A percentile compares a stretch with the other conserved stretches of the same genome.
These are phyloP conservation scores for Xenus cinereus DNA, from an alignment of 2,113 vertebrate species.

Conservation along the genomic window DNA sequence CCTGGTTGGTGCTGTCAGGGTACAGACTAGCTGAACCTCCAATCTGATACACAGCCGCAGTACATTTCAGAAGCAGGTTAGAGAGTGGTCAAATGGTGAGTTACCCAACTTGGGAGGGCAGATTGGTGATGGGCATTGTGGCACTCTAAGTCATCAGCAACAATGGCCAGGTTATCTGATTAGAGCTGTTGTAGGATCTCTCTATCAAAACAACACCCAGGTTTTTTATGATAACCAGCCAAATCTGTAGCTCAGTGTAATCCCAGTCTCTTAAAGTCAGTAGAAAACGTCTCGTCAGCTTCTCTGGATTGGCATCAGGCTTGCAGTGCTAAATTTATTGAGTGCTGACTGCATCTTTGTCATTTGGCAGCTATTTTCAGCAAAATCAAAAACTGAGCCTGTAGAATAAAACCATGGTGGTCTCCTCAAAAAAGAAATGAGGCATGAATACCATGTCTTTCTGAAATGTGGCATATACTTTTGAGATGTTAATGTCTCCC, in stretches of 20 bases:
- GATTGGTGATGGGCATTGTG: background rate
- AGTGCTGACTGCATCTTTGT: background rate
- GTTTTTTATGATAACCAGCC: background rate
- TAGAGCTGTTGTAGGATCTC: background rate
- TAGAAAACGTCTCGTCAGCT: background rate
- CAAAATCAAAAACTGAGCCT: background rate
- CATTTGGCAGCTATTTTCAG: background rate
- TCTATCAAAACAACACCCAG: background rate
- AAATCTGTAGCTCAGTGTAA: background rate
- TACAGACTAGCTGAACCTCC: background rate
- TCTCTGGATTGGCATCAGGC: background rate
- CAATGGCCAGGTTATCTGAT: background rate
- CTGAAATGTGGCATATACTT: background rate
- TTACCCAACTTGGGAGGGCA: background rate
- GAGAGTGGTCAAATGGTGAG: background rate
- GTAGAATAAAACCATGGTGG: background rate
- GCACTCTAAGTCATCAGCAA: background rate
- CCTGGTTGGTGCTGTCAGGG: background rate
- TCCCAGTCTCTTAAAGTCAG: background rate
- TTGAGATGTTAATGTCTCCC: background rate
- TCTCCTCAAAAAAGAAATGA: background rate
- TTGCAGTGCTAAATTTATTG: background rate
- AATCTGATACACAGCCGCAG: background rate
- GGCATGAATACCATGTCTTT: background rate
- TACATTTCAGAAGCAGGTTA: background rate